Base-by-base conservation (phyloP, 2,888 invertebrate species). In the Argynnis bischoffii region DNA sequence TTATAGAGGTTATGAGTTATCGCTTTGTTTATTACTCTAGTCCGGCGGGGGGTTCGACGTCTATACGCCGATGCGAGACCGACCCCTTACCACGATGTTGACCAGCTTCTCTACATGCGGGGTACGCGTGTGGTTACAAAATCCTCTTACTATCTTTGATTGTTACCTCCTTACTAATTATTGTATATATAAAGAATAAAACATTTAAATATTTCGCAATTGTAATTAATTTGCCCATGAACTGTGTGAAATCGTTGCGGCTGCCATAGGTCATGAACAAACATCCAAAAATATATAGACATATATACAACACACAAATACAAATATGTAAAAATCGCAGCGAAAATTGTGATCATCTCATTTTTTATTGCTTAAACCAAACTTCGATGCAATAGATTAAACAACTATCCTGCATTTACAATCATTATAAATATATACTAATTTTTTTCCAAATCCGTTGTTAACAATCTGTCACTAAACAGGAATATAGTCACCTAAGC, bases 251-350 rank as follows among this genome's bases (percentile, higher is more conserved):
- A n/a, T 47, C 21, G 41, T 64, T 57, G 61, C 61, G 61, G 60
- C 63, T 67, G 64, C 61, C 61, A 57, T 64, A 41, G 55, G 55
- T 63, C 70, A 70, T 55, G 67, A 68, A 70, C 70, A 67, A 70
- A 64, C 14, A 57, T 70, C 60, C 63, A 70, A 70, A 70, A 70
- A 65, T 67, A 70, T 68, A 61, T 35, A 51, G 51, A 51, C 63
- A 63, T 54, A 65, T 55, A 61, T 64, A 69, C 56, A 70, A 63
- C 35, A 35, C 61, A 31, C 61, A 51, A 35, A 61, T 51, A 54
- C 63, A 65, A 57, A 68, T 57, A 59, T 68, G 64, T 67, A 60
- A 57, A 60, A 57, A 67, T 60, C 15, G 16, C 55, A 54, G 67
- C 70, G 59, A 68, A 70, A 68, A 65, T 67, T 67, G 61, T 57